Percentiles rank a stretch among this genome's conserved stretches.
phyloP scores from a whole-genome alignment of 2,797 vertebrate genomes.

The Rallus crepitans region DNA sequence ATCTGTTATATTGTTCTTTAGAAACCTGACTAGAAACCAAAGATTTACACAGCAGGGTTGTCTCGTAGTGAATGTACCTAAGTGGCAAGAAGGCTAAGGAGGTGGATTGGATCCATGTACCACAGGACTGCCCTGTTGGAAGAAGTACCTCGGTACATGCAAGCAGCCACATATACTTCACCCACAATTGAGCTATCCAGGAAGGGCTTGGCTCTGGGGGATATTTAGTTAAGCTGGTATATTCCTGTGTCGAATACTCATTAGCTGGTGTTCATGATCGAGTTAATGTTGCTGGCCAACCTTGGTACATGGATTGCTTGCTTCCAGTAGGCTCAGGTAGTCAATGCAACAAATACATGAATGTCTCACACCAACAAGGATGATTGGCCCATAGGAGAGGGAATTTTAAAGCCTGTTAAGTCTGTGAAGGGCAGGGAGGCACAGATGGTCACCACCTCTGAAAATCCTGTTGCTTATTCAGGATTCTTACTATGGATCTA shows the following conservation, averaged over 20 bases:
- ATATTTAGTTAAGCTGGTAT: background rate
- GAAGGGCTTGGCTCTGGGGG: background rate
- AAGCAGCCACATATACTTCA: background rate
- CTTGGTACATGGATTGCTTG: fast-evolving
- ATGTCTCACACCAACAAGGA: background rate
- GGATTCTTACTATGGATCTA: background rate
- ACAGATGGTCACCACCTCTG: background rate
- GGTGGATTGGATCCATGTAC: background rate
- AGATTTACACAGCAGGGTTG: background rate
- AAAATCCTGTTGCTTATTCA: background rate
- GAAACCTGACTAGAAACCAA: background rate
- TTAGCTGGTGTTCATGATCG: background rate
- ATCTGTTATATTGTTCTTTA: background rate
- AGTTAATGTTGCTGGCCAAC: background rate
- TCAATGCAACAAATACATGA: background rate
- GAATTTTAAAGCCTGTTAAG: background rate
- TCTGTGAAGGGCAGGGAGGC: background rate
- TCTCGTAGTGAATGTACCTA: background rate
- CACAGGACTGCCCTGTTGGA: background rate
- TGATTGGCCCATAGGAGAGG: background rate
- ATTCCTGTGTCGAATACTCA: background rate
- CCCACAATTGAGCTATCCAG: background rate
- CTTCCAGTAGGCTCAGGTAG: background rate
- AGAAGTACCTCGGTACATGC: background rate
- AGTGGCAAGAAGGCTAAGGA: background rate